Base-by-base conservation (phyloP, 2,888 invertebrate species). In the Pherbina coryleti region DNA sequence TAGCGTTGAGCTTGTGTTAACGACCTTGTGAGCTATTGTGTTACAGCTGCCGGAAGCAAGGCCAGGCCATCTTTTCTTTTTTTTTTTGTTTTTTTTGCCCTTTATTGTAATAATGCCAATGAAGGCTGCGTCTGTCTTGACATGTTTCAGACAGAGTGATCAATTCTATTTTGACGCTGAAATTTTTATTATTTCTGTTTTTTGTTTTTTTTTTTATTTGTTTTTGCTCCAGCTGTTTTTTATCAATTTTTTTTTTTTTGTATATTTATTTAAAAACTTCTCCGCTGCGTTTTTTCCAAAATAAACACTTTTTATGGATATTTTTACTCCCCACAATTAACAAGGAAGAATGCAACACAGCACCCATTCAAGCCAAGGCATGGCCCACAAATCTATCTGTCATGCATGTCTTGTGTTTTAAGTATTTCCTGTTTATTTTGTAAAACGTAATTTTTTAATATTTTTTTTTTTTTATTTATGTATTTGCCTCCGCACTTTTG, bases 21-120 rank as follows among this genome's bases (percentile, higher is more conserved):
- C 60, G 60, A 62, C 74, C 74, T 74, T 74, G 74, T 49, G 34
- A 51, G 49, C n/a, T 64, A 19, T 49, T 34, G 9, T n/a, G 14
- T 73, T 51, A 74, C 64, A 64, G 64, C 74, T 74, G 74, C 74
- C 74, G 74, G 74, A 74, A 74, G 49, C 28, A 22, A 51, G 9
- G n/a, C 64, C 14, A 64, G 34, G 37, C 60, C 60, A 25, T 60
- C 11, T 60, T 60, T 25, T n/a, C n/a, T n/a, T n/a, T n/a, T n/a
- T n/a, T n/a, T n/a, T n/a, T n/a, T n/a, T n/a, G n/a, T n/a, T n/a
- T n/a, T n/a, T 28, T 8, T 25, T 11, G 60, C 9, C 28, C 60
- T n/a, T 34, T 17, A n/a, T 55, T n/a, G 8, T 55, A 7, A 8
- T n/a, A n/a, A 55, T 55, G 55, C 55, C 8, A 22, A 19, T 55